A percentile compares a stretch with the other conserved stretches of the same genome.
phyloP scores from a whole-genome alignment of 2,888 invertebrate genomes.

The Mongoloraphidia duomilia region DNA sequence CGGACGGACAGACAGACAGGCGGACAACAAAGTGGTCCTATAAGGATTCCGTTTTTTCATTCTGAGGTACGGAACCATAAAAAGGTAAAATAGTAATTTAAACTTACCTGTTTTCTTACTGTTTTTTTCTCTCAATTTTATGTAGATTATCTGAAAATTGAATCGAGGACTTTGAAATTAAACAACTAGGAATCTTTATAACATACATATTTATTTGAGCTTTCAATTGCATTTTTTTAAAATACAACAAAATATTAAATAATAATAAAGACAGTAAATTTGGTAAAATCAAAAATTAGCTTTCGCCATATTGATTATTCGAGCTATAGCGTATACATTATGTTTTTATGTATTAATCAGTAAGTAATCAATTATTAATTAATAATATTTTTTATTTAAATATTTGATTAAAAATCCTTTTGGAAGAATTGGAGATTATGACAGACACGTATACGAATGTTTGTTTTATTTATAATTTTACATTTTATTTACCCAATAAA shows the following conservation, averaged over 20 bases:
- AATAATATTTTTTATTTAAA: slow-evolving; percentile 30
- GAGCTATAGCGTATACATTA: slow-evolving; percentile 62
- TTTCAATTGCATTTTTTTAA: slow-evolving; percentile 65
- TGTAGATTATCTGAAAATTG: slow-evolving; percentile 2
- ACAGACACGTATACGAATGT: slow-evolving; percentile 65
- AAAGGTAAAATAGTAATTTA: background rate
- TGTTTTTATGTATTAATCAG: slow-evolving; percentile 50
- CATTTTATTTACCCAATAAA: slow-evolving; percentile 22
- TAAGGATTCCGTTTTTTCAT: too few species aligned
- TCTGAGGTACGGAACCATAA: too few species aligned
- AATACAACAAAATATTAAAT: slow-evolving; percentile 76
- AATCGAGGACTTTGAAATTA: slow-evolving; percentile 27
- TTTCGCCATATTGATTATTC: slow-evolving; percentile 42
- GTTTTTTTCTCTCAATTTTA: background rate
- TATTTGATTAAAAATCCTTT: slow-evolving; percentile 32
- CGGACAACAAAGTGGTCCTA: too few species aligned
- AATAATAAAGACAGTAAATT: slow-evolving; percentile 47
- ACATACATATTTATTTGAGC: slow-evolving; percentile 79
- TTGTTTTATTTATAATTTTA: slow-evolving; percentile 26
- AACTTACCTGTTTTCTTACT: background rate
- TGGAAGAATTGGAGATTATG: slow-evolving; percentile 47
- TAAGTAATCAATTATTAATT: slow-evolving; percentile 32
- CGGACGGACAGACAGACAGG: too few species aligned
- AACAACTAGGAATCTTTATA: slow-evolving; percentile 46
- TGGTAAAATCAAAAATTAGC: slow-evolving; percentile 64